Base-by-base conservation (phyloP, 2,888 invertebrate genomes). In the Trilocha varians region DNA sequence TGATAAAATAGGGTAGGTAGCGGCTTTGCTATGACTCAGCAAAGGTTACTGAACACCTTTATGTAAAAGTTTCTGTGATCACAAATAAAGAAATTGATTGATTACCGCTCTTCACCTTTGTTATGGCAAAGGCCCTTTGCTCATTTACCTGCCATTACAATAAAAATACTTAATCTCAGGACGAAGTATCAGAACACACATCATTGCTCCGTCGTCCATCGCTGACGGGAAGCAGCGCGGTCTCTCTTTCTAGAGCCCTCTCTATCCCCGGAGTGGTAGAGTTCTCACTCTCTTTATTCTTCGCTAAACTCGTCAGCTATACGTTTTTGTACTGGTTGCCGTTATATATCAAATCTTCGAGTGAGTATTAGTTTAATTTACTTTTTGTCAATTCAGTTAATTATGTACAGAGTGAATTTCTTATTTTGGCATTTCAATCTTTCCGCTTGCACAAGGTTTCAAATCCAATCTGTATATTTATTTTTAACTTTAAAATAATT, bases 261-360 rank as follows among this genome's bases (percentile, higher is more conserved):
- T 79, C 84, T 57, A 97, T 98, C 63, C 97, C 98, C 0, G 98
- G 98, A 18, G 98, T 99, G 1, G 54, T 96, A 3, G 97, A 98
- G 82, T 99, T 94, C 82, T 95, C 98, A 0, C 71, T 98, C 35
- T 95, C 95, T 35, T 88, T 98, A 34, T 98, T 98, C 80, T 98
- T 98, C 78, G 95, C 97, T 11, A 99, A 99, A 78, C 88, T 98
- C 33, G 98, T 98, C 62, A 96, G 96, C 72, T 98, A 99, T 69
- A 98, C 98, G 45, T 98, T 98, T 83, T 89, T 98, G 38, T 98
- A 95, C 71, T 99, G 98, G 98, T 87, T 99, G 63, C 98, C 98
- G 15, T 76, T 92, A 3, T 98, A 97, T 64, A 96, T 99, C 45
- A 90, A 91, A 47, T 88, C 89, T 37, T 92, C 94, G 36, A 93